A percentile compares a stretch with the other conserved stretches of the same genome.
Conservation (phyloP, 2,888 invertebrate species). For the Ormyrus thymus region DNA sequence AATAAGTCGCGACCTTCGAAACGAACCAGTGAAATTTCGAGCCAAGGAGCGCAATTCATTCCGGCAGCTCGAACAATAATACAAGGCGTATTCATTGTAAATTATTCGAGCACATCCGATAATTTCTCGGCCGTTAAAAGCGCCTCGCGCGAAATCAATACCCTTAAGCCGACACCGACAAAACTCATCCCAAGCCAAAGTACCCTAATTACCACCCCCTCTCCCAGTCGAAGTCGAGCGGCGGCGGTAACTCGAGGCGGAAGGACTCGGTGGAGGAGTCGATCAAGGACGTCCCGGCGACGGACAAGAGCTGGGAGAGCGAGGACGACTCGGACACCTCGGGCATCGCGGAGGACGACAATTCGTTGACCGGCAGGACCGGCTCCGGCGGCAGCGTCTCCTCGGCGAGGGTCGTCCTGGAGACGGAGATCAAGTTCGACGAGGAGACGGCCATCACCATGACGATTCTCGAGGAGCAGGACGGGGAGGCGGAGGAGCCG, state of each 20-base stretch:
- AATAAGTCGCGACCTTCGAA: too few relatives aligned
- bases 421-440: constrained; percentile 89
- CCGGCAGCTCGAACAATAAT: too few relatives aligned
- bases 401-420: constrained; percentile 80
- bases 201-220: too few relatives aligned
- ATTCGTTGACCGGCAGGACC: constrained; percentile 14
- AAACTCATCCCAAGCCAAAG: too few relatives aligned
- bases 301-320: constrained; percentile 50
- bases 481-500: constrained; percentile 64
- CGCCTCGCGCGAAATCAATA: too few relatives aligned
- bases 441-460: constrained; percentile 88
- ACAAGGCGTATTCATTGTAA: too few relatives aligned
- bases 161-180: too few relatives aligned
- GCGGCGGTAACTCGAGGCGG: neutral
- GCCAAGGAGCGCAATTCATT: too few relatives aligned
- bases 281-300: constrained; percentile 23
- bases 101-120: too few relatives aligned
- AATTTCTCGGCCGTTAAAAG: too few relatives aligned
- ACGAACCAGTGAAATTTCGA: too few relatives aligned
- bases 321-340: constrained; percentile 63
- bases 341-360: constrained; percentile 67
- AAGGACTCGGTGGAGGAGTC: constrained; percentile 31
- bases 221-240: too few relatives aligned
- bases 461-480: constrained; percentile 86
- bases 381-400: constrained; percentile 58